Conservation (phyloP, 2,888 invertebrate genomes). For the Clivina fossor region DNA sequence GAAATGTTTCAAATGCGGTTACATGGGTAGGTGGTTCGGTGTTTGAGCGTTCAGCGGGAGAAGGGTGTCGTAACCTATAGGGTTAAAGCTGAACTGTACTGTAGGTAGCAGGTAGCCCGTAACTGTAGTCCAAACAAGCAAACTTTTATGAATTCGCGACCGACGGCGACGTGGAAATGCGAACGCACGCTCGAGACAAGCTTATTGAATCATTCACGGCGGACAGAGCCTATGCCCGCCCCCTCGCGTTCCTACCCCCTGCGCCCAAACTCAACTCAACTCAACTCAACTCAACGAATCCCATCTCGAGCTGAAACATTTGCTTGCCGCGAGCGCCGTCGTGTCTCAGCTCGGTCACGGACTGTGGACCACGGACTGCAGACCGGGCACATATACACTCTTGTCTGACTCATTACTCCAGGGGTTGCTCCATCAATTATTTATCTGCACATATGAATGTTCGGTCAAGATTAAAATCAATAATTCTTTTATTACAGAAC, state of each 20-base stretch:
- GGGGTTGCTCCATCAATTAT: conserved; percentile 52
- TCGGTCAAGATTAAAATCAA: conserved; percentile 32
- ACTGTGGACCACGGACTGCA: conserved; percentile 1
- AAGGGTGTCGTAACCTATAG: too few relatives aligned
- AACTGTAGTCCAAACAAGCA: conserved; percentile 2
- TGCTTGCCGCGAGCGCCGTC: background rate
- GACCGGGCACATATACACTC: conserved; percentile 4
- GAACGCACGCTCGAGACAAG: conserved; percentile 4
- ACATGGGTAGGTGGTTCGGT: conserved; percentile 4
- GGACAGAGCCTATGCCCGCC: conserved; percentile 20
- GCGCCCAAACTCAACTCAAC: conserved; percentile 1
- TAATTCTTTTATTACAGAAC: conserved; percentile 30
- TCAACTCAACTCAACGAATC: background rate
- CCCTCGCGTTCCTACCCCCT: conserved; percentile 4
- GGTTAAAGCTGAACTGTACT: background rate
- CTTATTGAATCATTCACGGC: conserved; percentile 30
- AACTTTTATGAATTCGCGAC: conserved; percentile 20
- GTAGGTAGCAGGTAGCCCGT: background rate
- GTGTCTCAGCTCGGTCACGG: conserved; percentile 1
- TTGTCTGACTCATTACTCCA: conserved; percentile 51
- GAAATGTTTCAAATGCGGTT: conserved; percentile 26
- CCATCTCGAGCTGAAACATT: background rate
- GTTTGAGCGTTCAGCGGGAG: too few relatives aligned
- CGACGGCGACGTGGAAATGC: background rate
- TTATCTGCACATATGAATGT: conserved; percentile 44